A percentile compares a stretch with the other conserved stretches of the same genome.
Conservation (phyloP, 2,113 vertebrate genomes). For the Antigone vipio region DNA sequence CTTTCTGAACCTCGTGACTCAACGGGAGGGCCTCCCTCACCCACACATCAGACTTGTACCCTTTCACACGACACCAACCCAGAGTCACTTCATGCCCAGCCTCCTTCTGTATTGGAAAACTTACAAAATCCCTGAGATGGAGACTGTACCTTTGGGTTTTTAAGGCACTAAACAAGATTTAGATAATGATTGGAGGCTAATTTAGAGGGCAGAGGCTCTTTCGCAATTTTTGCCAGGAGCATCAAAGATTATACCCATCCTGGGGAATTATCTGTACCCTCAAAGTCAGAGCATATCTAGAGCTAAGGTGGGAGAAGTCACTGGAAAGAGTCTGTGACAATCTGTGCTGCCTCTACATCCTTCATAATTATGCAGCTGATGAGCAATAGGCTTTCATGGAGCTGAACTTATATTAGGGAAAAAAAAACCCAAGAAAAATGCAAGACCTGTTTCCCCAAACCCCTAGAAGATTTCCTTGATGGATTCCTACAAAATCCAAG, state of each 20-base stretch:
- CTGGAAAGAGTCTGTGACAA: background rate
- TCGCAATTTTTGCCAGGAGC: background rate
- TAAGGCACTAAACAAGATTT: background rate
- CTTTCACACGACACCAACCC: too few species aligned
- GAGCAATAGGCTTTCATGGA: background rate
- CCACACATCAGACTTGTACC: too few species aligned
- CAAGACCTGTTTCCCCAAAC: background rate
- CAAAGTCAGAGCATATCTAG: background rate
- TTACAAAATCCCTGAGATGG: background rate
- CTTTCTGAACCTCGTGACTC: too few species aligned
- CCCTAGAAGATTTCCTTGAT: background rate
- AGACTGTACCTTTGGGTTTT: background rate
- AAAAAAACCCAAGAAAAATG: background rate
- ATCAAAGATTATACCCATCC: background rate
- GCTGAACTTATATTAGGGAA: background rate
- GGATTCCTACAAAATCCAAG: background rate
- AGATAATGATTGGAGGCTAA: background rate
- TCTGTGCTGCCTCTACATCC: background rate
- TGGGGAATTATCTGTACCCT: background rate
- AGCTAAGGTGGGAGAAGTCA: background rate
- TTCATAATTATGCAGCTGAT: background rate
- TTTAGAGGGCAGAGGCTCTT: background rate
- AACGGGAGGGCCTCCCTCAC: too few species aligned
- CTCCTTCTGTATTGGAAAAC: background rate
- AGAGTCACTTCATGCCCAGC: background rate